Evolutionary conservation across 2,797 vertebrate species (phyloP).

Genomic region (Dallia pectoralis): DNA sequence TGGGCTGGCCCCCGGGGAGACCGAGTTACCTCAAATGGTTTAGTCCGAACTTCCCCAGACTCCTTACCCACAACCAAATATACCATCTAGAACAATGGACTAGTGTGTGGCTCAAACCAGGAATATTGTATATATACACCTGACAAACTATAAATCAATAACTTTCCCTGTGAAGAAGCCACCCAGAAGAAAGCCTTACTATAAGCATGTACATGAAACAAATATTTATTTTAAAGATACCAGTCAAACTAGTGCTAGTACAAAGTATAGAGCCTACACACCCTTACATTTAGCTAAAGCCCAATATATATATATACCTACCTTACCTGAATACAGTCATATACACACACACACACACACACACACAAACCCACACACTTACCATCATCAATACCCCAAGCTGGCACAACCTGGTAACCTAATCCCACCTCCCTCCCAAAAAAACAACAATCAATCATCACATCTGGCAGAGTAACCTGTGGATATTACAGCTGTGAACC

Average conservation of each 20-base stretch:
- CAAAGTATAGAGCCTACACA: constrained; percentile 18
- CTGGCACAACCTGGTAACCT: constrained; percentile 34
- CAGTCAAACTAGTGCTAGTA: too few relatives aligned
- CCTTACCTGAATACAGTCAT: too few relatives aligned
- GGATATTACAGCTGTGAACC: neutral
- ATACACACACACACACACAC: too few relatives aligned
- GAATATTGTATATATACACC: neutral
- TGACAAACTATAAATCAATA: neutral
- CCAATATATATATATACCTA: too few relatives aligned
- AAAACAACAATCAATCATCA: neutral
- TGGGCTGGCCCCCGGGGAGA: constrained; percentile 19
- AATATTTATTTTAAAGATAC: neutral
- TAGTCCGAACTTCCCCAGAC: constrained; percentile 8
- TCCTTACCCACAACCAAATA: neutral
- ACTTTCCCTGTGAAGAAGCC: neutral
- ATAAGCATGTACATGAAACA: neutral
- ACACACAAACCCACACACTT: too few relatives aligned
- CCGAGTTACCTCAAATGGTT: constrained; percentile 25
- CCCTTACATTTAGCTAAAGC: constrained; percentile 37
- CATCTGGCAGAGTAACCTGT: constrained; percentile 39
- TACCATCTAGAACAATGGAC: neutral
- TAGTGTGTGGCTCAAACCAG: too few relatives aligned
- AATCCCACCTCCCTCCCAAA: neutral
- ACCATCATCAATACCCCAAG: constrained; percentile 4
- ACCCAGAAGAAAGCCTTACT: neutral